Conservation (phyloP, 2,888 invertebrate genomes). For the Phlogophora meticulosa region DNA sequence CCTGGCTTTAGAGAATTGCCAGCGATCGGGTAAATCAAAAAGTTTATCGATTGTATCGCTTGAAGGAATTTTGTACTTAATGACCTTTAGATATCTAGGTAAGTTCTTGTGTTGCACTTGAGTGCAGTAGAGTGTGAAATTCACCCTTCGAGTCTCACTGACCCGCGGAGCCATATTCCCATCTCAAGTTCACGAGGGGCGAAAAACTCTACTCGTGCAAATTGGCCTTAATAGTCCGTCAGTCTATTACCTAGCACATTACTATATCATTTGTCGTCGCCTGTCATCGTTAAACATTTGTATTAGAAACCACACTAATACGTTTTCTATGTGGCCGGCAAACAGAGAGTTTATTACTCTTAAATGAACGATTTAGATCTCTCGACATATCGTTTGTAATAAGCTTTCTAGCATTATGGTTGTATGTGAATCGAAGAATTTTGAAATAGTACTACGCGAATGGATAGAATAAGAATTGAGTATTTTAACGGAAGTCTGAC, state of each 20-base stretch:
- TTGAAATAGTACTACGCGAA: constrained; percentile 44
- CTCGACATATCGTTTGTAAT: constrained; percentile 38
- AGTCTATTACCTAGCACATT: constrained; percentile 40
- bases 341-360: constrained; percentile 43
- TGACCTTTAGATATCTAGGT: no score
- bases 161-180: neutral
- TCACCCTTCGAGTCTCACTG: no score
- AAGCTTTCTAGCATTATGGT: constrained; percentile 40
- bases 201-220: constrained; percentile 6
- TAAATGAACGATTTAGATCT: constrained; percentile 49
- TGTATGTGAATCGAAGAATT: constrained; percentile 30
- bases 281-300: constrained; percentile 57
- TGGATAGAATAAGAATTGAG: no score
- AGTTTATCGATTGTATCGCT: no score
- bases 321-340: constrained; percentile 43
- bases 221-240: constrained; percentile 2
- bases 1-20: no score
- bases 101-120: no score
- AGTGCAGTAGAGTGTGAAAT: no score
- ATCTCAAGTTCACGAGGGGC: neutral
- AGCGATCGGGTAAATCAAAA: no score
- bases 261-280: constrained; percentile 49
- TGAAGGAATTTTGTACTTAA: no score
- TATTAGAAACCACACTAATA: constrained; percentile 58
- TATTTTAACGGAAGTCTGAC: no score